Evolutionary conservation across 2,888 invertebrate genomes (phyloP), one percentile per base, ranked within the genome.

Genomic region (Exephanes ischioxanthus): DNA sequence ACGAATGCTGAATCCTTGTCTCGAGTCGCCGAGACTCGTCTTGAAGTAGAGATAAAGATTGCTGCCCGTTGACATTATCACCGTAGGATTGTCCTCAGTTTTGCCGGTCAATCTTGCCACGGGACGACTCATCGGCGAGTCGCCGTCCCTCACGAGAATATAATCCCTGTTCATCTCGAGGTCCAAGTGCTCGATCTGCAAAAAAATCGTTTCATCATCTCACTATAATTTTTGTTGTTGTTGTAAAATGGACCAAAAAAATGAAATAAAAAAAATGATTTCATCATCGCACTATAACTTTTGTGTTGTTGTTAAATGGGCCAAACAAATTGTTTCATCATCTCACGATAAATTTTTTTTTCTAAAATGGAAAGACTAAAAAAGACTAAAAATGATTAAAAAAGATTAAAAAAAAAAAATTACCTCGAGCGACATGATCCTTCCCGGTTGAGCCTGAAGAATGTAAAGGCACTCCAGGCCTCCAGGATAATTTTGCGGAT

Each of bases 391-490:
- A 22, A 22, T 22, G 22, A 22, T 22, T 22, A 0, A 22, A 22
- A 22, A 22, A 22, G 0, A 22, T 22, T 2, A 41, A 41, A 11
- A 11, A 37, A 7, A 37, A 41, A 41, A 0, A 19, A 9, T 61
- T 92, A 96, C 96, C 94, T 99, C 98, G 72, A 99, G 95, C 2
- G 99, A 98, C 87, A 99, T 97, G 85, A 99, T 97, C 93, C 98
- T 96, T 66, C 98, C 99, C 45, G 97, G 96, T 92, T 98, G 98
- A 2, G 99, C 97, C 92, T 97, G 97, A 87, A 99, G 97, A 70
- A 98, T 97, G 94, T 99, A 99, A 76, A 98, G 96, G 90, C 99
- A 99, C 95, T 99, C 99, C 86, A 99, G 95, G n/a, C 99, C 99
- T 76, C 99, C 98, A 0, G 99, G 98, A 94, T 99, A 99, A 89